Conservation (phyloP, 2,888 invertebrate species). For the Standfussiana lucernea region DNA sequence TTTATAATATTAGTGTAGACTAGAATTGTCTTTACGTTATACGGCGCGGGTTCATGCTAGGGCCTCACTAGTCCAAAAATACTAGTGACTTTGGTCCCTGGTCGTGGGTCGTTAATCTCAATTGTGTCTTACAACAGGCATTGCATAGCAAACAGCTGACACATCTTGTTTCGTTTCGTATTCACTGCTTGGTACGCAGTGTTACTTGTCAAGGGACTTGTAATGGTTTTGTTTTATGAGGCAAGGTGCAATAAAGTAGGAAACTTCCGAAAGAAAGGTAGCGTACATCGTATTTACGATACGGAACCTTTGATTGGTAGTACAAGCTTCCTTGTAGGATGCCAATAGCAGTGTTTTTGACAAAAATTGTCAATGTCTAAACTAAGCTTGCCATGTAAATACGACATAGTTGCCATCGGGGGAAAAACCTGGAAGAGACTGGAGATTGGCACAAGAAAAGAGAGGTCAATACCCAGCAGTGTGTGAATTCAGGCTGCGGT, state of each 20-base stretch:
- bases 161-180: slow-evolving; percentile 45
- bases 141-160: slow-evolving; percentile 52
- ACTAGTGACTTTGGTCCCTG: background rate
- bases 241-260: background rate
- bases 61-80: slow-evolving; percentile 18
- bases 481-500: too few species aligned
- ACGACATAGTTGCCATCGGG: too few species aligned
- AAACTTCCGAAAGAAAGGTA: background rate
- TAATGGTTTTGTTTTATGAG: slow-evolving; percentile 9
- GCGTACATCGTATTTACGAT: background rate
- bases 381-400: background rate
- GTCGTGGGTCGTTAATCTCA: slow-evolving; percentile 52
- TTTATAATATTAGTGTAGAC: background rate
- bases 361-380: background rate
- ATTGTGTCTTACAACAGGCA: slow-evolving; percentile 36
- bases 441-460: too few species aligned
- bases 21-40: background rate
- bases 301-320: background rate
- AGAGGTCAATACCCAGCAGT: too few species aligned
- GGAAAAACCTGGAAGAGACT: too few species aligned
- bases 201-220: background rate
- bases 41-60: background rate
- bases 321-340: background rate
- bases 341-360: background rate
- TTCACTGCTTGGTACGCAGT: slow-evolving; percentile 1